These are phyloP conservation scores for Caretta caretta DNA, from an alignment of 2,113 vertebrate species.

Conservation along the genomic window DNA sequence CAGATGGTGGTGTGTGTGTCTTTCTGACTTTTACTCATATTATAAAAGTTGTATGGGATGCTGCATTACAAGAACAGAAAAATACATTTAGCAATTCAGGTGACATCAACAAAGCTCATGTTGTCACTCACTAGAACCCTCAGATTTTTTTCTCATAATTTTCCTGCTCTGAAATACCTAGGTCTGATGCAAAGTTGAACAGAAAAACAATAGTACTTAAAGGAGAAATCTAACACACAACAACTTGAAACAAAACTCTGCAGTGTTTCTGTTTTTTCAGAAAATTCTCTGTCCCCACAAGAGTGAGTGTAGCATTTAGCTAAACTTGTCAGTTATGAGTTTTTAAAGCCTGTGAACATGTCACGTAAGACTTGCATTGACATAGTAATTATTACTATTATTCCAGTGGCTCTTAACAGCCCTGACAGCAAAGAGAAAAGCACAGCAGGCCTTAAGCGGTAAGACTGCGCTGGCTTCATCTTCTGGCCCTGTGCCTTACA, in stretches of 20 bases:
- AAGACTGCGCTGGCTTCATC: background rate
- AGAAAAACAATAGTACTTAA: constrained; percentile 40
- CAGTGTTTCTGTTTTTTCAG: rapidly evolving
- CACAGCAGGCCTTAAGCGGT: background rate
- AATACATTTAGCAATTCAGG: constrained; percentile 71
- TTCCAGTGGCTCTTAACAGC: background rate
- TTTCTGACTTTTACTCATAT: constrained; percentile 55
- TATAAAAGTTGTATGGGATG: constrained; percentile 51
- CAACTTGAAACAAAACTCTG: constrained; percentile 33
- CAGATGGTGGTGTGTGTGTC: background rate
- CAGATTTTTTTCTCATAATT: constrained; percentile 64
- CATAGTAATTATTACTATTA: background rate
- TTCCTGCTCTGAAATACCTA: constrained; percentile 51
- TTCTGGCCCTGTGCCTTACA: background rate
- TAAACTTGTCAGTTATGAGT: constrained; percentile 18
- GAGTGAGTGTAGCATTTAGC: background rate
- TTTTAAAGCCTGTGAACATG: constrained; percentile 16
- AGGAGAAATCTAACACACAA: constrained; percentile 42
- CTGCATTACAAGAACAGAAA: constrained; percentile 61
- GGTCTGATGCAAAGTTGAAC: constrained; percentile 17
- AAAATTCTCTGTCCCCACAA: background rate
- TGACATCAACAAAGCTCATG: constrained; percentile 51
- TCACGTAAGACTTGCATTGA: background rate
- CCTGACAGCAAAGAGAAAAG: background rate
- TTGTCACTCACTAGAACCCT: constrained; percentile 64